Evolutionary conservation across 1,140 invertebrate species (phyloP), one percentile per base, ranked within the genome.

Genomic region (Druon quercuslanigerum): DNA sequence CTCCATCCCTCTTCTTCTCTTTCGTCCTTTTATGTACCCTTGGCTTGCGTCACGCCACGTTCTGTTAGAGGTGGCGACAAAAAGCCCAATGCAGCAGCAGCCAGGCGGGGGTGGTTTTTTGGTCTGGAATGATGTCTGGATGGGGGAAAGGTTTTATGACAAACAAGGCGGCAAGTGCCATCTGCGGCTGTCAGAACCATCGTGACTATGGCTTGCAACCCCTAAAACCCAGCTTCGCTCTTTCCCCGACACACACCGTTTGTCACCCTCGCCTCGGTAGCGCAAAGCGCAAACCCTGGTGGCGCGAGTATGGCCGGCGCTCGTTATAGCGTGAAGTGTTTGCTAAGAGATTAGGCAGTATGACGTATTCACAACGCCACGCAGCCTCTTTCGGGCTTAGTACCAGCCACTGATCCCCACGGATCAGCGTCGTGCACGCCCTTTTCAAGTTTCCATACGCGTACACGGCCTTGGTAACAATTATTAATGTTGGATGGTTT

Each of bases 121-220:
- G 40, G 40, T 46, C 40, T 7, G 40, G 40, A 7, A 46, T 46
- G 40, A 46, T 9, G 11, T 75, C 77, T 78, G 51, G 80, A 81
- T 81, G 82, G 82, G 72, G 73, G 79, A 4, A 33, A 79, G 80
- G 83, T 86, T 85, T 85, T 81, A 85, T 81, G 85, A 83, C 85
- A 83, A 86, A 86, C 85, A 85, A 85, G 80, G 71, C 75, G 76
- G 80, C 83, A 85, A 87, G 86, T 86, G 83, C 83, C 86, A 87
- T 87, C 86, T 87, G 85, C 74, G 85, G 83, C 85, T 82, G 83
- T 85, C 80, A 84, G 77, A 60, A 72, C 76, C 82, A 79, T 79
- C 85, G 70, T 73, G 82, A 74, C 73, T 80, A 78, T 80, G 78
- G 77, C 79, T 82, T 80, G 79, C 81, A 79, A 71, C 83, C 79